phyloP scores from a whole-genome alignment of 1,140 invertebrate genomes.

The Lethocerus indicus region DNA sequence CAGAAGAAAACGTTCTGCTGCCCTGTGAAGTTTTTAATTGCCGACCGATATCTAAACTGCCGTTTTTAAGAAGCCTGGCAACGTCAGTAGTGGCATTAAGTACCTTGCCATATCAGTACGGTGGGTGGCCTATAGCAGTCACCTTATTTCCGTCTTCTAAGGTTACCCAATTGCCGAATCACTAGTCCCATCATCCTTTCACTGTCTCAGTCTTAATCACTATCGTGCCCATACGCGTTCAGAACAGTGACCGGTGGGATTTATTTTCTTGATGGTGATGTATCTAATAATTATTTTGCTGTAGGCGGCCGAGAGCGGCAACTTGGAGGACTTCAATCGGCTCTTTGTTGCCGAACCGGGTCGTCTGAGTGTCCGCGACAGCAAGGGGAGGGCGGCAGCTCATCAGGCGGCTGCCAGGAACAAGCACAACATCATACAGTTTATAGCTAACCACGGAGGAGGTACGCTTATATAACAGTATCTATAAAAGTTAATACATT shows the following conservation, averaged over 20 bases:
- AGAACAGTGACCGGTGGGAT: not conserved
- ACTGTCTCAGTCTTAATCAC: not conserved
- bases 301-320: constrained; percentile 65
- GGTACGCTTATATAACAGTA: too few relatives aligned
- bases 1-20: too few relatives aligned
- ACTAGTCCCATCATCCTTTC: too few relatives aligned
- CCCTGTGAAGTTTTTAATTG: too few relatives aligned
- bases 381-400: constrained; percentile 47
- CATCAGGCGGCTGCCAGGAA: constrained; percentile 65
- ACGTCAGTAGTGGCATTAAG: too few relatives aligned
- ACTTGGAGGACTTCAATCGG: constrained; percentile 57
- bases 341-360: constrained; percentile 47
- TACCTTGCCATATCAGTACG: too few relatives aligned
- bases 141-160: too few relatives aligned
- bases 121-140: too few relatives aligned
- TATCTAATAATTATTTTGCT: constrained; percentile 13
- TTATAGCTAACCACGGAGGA: constrained; percentile 48
- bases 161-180: too few relatives aligned
- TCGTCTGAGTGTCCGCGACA: constrained; percentile 48
- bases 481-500: too few relatives aligned
- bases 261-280: not conserved
- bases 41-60: too few relatives aligned
- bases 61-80: too few relatives aligned
- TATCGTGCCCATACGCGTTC: not conserved
- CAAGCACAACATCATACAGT: constrained; percentile 52